phyloP scores from a whole-genome alignment of 2,797 vertebrate genomes.

The Simalia tracyae region DNA sequence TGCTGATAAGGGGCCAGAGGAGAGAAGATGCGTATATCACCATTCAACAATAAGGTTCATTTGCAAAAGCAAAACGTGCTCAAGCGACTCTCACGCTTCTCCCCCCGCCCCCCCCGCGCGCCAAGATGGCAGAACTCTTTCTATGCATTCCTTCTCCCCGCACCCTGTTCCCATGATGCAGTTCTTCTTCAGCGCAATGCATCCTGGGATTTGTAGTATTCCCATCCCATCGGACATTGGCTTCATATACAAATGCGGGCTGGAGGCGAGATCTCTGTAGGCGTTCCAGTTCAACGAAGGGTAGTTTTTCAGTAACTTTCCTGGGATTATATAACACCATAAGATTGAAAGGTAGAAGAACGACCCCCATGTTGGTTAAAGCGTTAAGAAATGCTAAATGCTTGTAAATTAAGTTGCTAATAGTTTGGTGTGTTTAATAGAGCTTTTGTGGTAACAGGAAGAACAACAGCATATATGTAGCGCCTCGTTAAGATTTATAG shows the following conservation, averaged over 20 bases:
- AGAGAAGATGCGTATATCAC: no score
- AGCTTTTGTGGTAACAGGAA: neutral
- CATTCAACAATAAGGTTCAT: neutral
- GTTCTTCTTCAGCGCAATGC: neutral
- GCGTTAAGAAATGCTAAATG: neutral
- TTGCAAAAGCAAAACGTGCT: neutral
- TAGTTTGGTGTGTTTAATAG: neutral
- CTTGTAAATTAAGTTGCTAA: neutral
- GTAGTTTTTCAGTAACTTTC: neutral
- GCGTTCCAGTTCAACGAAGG: no score
- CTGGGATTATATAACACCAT: neutral
- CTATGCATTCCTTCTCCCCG: neutral
- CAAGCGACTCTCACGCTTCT: no score
- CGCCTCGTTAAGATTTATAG: neutral
- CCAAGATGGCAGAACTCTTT: neutral
- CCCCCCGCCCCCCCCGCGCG: rapidly evolving
- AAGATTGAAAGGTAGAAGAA: neutral
- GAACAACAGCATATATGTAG: neutral
- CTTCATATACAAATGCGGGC: neutral
- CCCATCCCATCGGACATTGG: neutral
- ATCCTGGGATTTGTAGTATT: constrained; percentile 2
- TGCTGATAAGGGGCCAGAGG: neutral
- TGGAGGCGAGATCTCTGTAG: neutral
- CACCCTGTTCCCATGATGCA: neutral
- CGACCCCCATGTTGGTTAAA: neutral